Evolutionary conservation across 2,888 invertebrate species (phyloP), one percentile per base, ranked within the genome.

Genomic region (Pheosia tremula): DNA sequence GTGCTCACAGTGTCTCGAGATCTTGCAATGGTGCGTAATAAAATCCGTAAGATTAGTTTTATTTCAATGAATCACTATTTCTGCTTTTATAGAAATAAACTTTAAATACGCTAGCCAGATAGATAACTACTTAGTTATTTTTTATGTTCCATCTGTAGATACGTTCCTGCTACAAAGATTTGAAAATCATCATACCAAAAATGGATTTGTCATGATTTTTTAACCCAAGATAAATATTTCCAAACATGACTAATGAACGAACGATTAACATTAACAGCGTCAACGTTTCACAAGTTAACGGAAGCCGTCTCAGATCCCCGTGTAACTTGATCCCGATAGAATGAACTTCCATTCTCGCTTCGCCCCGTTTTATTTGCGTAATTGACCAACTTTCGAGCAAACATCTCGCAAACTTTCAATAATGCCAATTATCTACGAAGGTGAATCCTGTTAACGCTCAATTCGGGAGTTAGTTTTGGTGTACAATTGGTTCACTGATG

Each of bases 361-460:
- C 60, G 59, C 56, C 56, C 63, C 58, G 61, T 59, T 72, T 68
- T 75, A 74, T 74, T 77, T 74, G 61, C 66, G 64, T 71, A 74
- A 74, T 71, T 72, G 64, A 61, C 39, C 58, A 80, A 80, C 69
- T 80, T 80, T 67, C 58, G 5, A 62, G 60, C 66, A 63, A 68
- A 63, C 63, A 62, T 58, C 55, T 68, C 61, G 56, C 52, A 66
- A 62, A 71, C 59, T 72, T 63, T 68, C 58, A 52, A 70, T 73
- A 70, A 68, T 66, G 67, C 67, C 71, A 78, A 75, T 80, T 68
- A 24, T 24, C 24, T 24, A 76, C 58, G 57, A 61, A 65, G 58
- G 57, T 56, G 55, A 65, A 63, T 66, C 58, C 43, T 56, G 60
- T 57, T 52, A 59, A 37, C 50, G 63, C 59, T 61, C 58, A 63